Conservation (phyloP, 2,113 vertebrate species). For the Rallus limicola region DNA sequence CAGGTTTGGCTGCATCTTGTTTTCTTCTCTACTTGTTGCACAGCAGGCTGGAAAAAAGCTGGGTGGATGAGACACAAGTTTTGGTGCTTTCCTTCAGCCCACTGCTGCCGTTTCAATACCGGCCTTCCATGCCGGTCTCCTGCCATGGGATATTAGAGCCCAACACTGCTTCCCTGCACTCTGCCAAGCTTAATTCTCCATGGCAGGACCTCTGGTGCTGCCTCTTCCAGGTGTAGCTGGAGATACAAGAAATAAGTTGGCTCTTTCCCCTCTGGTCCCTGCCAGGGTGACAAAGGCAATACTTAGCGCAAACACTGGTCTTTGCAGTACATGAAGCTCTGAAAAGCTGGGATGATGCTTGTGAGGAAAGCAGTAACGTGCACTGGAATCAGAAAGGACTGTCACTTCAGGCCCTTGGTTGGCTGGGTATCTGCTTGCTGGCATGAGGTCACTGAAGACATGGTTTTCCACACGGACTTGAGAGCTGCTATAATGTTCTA, state of each 20-base stretch:
- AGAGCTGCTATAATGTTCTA: not conserved
- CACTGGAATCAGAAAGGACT: not conserved
- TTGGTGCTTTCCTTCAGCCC: not conserved
- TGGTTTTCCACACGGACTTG: not conserved
- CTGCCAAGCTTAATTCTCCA: not conserved
- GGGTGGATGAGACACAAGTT: not conserved
- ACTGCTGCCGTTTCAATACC: not conserved
- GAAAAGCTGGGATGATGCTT: not conserved
- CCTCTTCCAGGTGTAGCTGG: not conserved
- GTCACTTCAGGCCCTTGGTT: not conserved
- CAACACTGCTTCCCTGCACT: not conserved
- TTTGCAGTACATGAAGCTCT: not conserved
- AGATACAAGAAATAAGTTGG: not conserved
- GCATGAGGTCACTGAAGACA: not conserved
- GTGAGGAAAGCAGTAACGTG: not conserved
- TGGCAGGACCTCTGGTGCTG: not conserved
- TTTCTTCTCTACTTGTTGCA: not conserved
- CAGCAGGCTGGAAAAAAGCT: not conserved
- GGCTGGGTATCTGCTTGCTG: not conserved
- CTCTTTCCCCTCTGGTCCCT: not conserved
- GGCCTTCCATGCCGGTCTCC: not conserved
- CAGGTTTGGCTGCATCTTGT: not conserved
- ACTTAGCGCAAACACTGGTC: not conserved
- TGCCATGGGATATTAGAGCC: not conserved
- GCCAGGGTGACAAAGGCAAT: not conserved